phyloP scores from a whole-genome alignment of 2,888 invertebrate genomes.

The Drosophila fungiperda region DNA sequence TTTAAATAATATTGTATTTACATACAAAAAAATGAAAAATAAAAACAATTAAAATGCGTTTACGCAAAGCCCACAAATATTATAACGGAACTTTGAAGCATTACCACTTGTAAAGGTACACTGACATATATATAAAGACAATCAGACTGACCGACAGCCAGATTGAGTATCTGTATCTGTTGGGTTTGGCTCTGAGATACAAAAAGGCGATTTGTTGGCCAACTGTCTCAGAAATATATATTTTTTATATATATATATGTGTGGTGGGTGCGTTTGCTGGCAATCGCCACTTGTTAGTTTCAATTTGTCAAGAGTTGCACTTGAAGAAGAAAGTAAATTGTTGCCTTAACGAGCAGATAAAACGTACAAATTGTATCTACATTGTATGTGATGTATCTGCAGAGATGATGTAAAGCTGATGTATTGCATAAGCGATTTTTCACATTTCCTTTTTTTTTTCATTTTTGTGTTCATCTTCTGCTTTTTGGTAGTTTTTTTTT shows the following conservation, averaged over 20 bases:
- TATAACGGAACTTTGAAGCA: constrained; percentile 52
- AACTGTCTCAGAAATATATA: constrained; percentile 2
- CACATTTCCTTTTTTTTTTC: not conserved
- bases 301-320: constrained; percentile 80
- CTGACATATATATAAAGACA: constrained; percentile 38
- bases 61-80: constrained; percentile 49
- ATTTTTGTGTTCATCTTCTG: not conserved
- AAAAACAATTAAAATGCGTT: constrained; percentile 69
- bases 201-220: not conserved
- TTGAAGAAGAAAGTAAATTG: constrained; percentile 77
- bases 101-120: constrained; percentile 50
- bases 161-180: constrained; percentile 42
- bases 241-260: not conserved
- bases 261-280: constrained; percentile 66
- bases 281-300: constrained; percentile 72
- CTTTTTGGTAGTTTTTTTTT: not conserved
- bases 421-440: constrained; percentile 43
- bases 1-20: constrained; percentile 78
- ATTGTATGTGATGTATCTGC: constrained; percentile 1
- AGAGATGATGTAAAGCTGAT: constrained; percentile 51
- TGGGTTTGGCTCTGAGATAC: constrained; percentile 48
- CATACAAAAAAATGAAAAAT: constrained; percentile 52
- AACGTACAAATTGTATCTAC: constrained; percentile 22
- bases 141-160: constrained; percentile 4
- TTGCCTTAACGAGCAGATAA: constrained; percentile 11